Evolutionary conservation across 1,140 invertebrate genomes (phyloP).

Genomic region (Chrysomallon squamiferum): DNA sequence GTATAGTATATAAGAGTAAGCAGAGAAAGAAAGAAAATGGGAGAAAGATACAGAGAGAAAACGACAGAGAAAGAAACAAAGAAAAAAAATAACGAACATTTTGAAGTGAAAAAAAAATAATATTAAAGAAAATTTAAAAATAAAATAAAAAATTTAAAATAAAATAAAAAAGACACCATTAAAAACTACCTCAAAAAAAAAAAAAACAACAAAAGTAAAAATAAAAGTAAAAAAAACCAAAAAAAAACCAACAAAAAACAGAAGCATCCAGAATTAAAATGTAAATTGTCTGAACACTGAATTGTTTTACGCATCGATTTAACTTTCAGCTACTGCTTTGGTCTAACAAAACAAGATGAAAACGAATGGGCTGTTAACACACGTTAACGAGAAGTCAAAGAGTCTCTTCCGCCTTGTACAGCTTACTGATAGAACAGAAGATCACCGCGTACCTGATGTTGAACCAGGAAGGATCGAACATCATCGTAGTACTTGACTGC

Average conservation of each 20-base stretch:
- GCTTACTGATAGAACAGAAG: no score
- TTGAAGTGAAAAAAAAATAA: no score
- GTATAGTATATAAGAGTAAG: background rate
- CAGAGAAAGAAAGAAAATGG: background rate
- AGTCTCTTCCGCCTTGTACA: no score
- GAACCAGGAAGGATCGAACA: conserved; percentile 45
- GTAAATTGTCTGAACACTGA: background rate
- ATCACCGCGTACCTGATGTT: conserved; percentile 49
- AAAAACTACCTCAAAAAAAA: background rate
- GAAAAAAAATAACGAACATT: background rate
- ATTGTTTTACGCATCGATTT: background rate
- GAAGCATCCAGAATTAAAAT: background rate
- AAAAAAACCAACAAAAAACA: background rate
- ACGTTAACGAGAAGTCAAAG: background rate
- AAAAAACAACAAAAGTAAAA: background rate
- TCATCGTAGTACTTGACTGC: conserved; percentile 35
- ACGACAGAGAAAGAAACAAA: background rate
- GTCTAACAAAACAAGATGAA: background rate
- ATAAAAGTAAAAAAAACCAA: background rate
- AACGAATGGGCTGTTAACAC: background rate
- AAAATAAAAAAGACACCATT: no score
- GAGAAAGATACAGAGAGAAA: conserved; percentile 1
- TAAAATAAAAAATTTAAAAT: no score
- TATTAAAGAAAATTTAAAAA: no score
- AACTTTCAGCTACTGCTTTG: background rate